phyloP scores from a whole-genome alignment of 2,113 vertebrate species.

The Passer montanus region DNA sequence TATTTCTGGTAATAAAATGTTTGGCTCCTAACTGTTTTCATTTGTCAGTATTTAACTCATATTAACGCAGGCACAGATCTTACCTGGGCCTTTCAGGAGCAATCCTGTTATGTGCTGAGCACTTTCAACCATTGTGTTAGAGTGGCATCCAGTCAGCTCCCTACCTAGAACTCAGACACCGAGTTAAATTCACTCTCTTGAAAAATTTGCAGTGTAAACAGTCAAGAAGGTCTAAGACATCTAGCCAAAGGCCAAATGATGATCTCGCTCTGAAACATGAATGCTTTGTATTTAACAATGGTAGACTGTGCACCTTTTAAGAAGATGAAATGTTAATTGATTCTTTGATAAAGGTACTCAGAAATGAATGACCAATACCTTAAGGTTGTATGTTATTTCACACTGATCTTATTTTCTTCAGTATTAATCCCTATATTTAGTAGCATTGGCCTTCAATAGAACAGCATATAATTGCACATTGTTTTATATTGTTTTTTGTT shows the following conservation, averaged over 20 bases:
- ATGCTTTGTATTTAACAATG: not conserved
- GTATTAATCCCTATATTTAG: not conserved
- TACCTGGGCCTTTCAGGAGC: not conserved
- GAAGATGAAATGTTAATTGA: not conserved
- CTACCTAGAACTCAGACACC: not conserved
- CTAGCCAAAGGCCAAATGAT: not conserved
- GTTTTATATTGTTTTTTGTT: not conserved
- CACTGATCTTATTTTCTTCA: not conserved
- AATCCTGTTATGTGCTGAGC: rapidly evolving
- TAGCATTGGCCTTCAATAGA: not conserved
- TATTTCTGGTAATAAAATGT: not conserved
- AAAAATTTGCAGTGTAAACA: not conserved
- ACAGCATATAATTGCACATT: not conserved
- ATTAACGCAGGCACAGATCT: not conserved
- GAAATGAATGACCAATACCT: not conserved
- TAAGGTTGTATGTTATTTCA: not conserved
- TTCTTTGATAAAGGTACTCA: not conserved
- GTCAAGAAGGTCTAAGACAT: not conserved
- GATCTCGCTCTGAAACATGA: not conserved
- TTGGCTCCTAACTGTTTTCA: not conserved
- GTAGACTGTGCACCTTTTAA: not conserved
- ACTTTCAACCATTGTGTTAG: not conserved
- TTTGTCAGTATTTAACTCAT: not conserved
- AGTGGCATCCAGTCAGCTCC: not conserved
- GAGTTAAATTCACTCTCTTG: not conserved